Conservation (phyloP, 92 coral and sea anemone genomes). For the Scolanthus callimorphus region DNA sequence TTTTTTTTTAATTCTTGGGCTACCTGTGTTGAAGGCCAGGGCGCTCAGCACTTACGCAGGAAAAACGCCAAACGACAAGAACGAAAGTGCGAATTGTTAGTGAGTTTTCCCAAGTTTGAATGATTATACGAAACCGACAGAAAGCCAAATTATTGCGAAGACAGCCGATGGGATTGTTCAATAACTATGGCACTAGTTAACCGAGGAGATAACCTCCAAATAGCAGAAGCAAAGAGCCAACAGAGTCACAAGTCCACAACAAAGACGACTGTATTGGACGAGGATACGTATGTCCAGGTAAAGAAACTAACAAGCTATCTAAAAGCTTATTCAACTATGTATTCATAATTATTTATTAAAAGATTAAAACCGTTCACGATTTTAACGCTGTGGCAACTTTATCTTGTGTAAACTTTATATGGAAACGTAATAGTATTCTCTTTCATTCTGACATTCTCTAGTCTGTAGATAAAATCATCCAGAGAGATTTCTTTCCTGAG, state of each 20-base stretch:
- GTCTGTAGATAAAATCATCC: constrained; percentile 93
- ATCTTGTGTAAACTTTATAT: not conserved
- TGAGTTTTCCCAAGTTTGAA: not conserved
- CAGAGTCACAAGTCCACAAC: constrained; percentile 11
- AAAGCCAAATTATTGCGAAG: too few species aligned
- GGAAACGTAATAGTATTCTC: too few species aligned
- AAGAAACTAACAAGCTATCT: not conserved
- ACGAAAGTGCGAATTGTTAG: too few species aligned
- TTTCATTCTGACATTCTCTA: constrained; percentile 13
- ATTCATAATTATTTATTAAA: not conserved
- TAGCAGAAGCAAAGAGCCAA: constrained; percentile 1
- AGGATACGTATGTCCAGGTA: constrained; percentile 95
- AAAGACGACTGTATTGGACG: constrained; percentile 63
- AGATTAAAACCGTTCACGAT: not conserved
- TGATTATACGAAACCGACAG: too few species aligned
- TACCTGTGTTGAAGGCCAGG: constrained; percentile 1
- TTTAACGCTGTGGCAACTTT: not conserved
- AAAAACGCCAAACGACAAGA: not conserved
- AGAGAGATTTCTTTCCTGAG: constrained; percentile 94
- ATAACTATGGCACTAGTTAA: constrained; percentile 60
- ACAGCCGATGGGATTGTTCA: not conserved
- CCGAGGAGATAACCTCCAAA: constrained; percentile 31
- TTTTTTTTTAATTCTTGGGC: too few species aligned
- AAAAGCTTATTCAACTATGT: not conserved
- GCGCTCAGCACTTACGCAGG: not conserved